Conservation (phyloP, 2,113 vertebrate species). For the Eptesicus fuscus region DNA sequence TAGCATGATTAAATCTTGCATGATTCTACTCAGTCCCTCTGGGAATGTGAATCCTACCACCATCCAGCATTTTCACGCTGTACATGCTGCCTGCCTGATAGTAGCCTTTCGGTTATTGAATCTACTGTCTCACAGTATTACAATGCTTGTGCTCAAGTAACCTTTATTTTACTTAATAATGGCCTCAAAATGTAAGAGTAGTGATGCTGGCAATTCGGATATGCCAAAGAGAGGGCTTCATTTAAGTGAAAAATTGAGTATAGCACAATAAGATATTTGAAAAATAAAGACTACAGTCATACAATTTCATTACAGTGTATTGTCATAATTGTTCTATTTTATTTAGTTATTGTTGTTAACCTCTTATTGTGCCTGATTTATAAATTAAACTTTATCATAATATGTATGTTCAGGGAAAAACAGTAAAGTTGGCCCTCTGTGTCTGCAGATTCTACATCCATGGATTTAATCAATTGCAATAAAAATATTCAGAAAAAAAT, state of each 20-base stretch:
- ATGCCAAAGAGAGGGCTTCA: neutral
- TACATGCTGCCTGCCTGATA: neutral
- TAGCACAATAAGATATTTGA: neutral
- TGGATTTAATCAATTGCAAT: neutral
- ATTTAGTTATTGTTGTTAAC: neutral
- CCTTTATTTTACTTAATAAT: neutral
- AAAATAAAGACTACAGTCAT: neutral
- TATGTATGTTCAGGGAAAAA: neutral
- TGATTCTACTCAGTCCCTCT: neutral
- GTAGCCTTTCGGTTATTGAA: neutral
- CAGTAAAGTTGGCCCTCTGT: neutral
- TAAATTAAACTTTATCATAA: neutral
- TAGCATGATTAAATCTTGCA: neutral
- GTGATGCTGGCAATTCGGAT: neutral
- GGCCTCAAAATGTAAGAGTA: neutral
- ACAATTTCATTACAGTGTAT: neutral
- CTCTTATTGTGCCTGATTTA: neutral
- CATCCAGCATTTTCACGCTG: neutral
- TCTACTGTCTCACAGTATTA: neutral
- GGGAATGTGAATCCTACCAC: neutral
- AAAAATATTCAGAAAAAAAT: neutral
- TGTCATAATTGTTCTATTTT: neutral
- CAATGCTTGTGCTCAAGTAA: neutral
- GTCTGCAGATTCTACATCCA: neutral
- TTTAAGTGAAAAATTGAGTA: neutral